A percentile compares a stretch with the other conserved stretches of the same genome.
phyloP scores from a whole-genome alignment of 2,888 invertebrate genomes.

The Callosobruchus maculatus region DNA sequence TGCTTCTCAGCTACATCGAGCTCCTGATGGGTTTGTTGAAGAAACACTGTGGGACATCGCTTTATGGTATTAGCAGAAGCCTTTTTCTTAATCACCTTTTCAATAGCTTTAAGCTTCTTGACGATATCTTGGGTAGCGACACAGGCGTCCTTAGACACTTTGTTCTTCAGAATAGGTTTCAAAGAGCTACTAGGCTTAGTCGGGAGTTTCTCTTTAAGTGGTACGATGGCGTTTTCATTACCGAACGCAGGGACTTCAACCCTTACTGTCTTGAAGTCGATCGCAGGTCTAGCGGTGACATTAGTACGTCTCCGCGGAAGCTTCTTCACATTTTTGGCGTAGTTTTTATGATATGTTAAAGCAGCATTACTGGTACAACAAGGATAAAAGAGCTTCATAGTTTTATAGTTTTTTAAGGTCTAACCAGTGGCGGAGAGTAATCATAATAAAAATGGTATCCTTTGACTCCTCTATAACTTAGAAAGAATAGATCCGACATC shows the following conservation, averaged over 20 bases:
- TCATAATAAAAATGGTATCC: too few relatives aligned
- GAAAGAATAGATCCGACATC: too few relatives aligned
- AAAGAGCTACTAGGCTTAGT: neutral
- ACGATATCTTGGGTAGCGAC: neutral
- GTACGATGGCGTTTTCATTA: conserved; percentile 16
- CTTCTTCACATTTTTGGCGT: neutral
- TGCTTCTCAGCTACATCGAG: conserved; percentile 13
- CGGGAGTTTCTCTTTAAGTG: neutral
- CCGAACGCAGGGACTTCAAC: conserved; percentile 20
- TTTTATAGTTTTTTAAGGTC: too few relatives aligned
- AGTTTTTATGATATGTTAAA: neutral
- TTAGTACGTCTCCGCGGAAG: neutral
- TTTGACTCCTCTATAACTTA: too few relatives aligned
- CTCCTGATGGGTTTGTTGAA: conserved; percentile 15
- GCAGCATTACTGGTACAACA: conserved; percentile 12
- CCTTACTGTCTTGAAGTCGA: conserved; percentile 16
- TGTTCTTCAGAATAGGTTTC: neutral
- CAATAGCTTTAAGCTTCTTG: neutral
- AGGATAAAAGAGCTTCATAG: conserved; percentile 15
- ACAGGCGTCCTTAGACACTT: neutral
- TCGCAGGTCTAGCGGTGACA: conserved; percentile 5
- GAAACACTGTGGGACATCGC: conserved; percentile 6
- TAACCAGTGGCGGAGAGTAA: too few relatives aligned
- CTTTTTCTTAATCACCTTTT: neutral
- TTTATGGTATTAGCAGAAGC: conserved; percentile 1